phyloP scores from a whole-genome alignment of 2,888 invertebrate species.

The Ferdinandea cuprea region DNA sequence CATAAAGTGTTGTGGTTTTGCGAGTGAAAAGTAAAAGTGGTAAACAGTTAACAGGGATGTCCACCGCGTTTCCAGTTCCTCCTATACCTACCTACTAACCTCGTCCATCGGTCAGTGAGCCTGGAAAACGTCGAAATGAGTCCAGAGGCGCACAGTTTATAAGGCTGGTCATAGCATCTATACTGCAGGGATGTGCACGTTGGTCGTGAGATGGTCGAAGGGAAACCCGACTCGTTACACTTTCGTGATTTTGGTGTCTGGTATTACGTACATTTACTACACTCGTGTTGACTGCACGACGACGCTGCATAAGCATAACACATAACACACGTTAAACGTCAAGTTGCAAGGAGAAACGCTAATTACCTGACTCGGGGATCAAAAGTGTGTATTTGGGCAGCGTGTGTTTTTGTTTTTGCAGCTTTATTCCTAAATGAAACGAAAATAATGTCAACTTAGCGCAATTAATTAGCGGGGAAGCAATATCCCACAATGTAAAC shows the following conservation, averaged over 20 bases:
- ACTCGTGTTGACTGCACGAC: slow-evolving; percentile 22
- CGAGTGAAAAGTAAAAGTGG: slow-evolving; percentile 45
- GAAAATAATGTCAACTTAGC: slow-evolving; percentile 47
- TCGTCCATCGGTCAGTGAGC: neutral
- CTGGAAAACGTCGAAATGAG: neutral
- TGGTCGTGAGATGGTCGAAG: slow-evolving; percentile 8
- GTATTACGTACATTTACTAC: slow-evolving; percentile 30
- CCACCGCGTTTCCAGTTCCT: neutral
- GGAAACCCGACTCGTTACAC: neutral
- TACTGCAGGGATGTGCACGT: neutral
- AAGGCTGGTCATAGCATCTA: neutral
- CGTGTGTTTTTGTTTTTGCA: slow-evolving; percentile 32
- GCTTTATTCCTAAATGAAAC: slow-evolving; percentile 57
- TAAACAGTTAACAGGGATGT: neutral
- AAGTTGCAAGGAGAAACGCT: slow-evolving; percentile 35
- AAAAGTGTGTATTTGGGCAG: slow-evolving; percentile 44
- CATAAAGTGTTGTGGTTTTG: slow-evolving; percentile 18
- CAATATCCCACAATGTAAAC: slow-evolving; percentile 21
- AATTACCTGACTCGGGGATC: slow-evolving; percentile 48
- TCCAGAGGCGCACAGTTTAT: neutral
- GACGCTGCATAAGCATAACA: neutral
- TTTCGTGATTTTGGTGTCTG: neutral
- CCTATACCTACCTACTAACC: slow-evolving; percentile 1
- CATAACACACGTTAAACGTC: slow-evolving; percentile 35
- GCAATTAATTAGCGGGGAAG: slow-evolving; percentile 42